Evolutionary conservation across 2,113 vertebrate genomes (phyloP).

Genomic region (Chaetura pelagica): DNA sequence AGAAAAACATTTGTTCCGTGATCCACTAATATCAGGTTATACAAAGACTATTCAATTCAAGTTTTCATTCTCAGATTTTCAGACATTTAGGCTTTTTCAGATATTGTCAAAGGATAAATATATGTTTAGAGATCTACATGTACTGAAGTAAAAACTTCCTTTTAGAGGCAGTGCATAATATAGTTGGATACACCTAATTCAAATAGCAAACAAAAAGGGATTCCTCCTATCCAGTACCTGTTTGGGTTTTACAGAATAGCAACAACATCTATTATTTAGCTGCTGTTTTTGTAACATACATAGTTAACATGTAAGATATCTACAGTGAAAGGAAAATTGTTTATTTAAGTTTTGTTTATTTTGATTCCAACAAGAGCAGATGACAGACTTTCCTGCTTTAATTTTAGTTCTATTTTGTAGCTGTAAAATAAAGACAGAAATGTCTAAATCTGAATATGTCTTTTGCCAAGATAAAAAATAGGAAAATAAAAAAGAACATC

Average conservation of each 20-base stretch:
- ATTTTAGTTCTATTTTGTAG: not conserved
- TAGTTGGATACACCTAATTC: not conserved
- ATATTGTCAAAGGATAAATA: not conserved
- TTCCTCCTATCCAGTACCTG: not conserved
- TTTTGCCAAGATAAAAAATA: not conserved
- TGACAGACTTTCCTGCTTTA: not conserved
- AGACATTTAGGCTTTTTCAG: not conserved
- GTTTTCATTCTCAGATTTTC: not conserved
- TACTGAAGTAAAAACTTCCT: not conserved
- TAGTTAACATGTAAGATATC: not conserved
- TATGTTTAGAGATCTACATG: not conserved
- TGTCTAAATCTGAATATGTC: not conserved
- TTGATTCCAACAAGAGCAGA: not conserved
- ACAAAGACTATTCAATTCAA: not conserved
- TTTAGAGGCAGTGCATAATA: not conserved
- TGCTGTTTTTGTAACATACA: not conserved
- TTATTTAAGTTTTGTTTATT: not conserved
- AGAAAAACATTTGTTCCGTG: conserved; percentile 14
- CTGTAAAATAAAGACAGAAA: not conserved
- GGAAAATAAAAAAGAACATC: not conserved
- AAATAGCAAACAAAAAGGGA: not conserved
- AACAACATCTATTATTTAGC: not conserved
- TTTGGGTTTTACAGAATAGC: not conserved
- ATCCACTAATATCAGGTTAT: not conserved
- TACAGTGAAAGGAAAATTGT: not conserved